Evolutionary conservation across 2,888 invertebrate species (phyloP), one percentile per base, ranked within the genome.

Genomic region (Scrobipalpa atriplicella): DNA sequence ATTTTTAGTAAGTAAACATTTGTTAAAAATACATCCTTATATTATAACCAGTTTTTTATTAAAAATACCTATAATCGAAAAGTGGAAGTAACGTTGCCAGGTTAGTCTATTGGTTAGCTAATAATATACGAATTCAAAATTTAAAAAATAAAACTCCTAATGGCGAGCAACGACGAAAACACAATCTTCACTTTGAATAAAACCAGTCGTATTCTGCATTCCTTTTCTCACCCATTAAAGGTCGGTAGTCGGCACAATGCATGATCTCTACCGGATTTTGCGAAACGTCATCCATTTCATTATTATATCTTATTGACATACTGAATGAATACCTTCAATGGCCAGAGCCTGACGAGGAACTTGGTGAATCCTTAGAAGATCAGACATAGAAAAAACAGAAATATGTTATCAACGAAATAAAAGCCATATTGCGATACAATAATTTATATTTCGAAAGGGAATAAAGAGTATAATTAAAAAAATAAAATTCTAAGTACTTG

Each of bases 1-100:
- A 72, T 70, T 75, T 75, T 76, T 75, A 18, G 18, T 19, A 52
- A 75, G 75, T 73, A 75, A 75, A 70, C 67, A 74, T 74, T 78
- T 78, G 77, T 80, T 77, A 71, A 77, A 76, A 74, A 52, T 63
- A 73, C 71, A 79, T 74, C 70, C 72, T 67, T 52, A 66, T 65
- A 51, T 65, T 66, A 64, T 61, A 62, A 61, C 43, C 41, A 61
- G n/a, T 39, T 16, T 61, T 38, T 13, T 13, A 11, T 56, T 56
- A 21, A 19, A 56, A 29, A 29, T 29, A 29, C 29, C 29, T 29
- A 29, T 29, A 29, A 29, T 29, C 29, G 29, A 5, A 29, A 3
- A 29, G 29, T 29, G 29, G 29, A 29, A 29, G 29, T 29, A 29
- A n/a, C n/a, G n/a, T n/a, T n/a, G n/a, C n/a, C n/a, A n/a, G n/a